phyloP scores from a whole-genome alignment of 2,888 invertebrate genomes.

The Sthenelais limicola region DNA sequence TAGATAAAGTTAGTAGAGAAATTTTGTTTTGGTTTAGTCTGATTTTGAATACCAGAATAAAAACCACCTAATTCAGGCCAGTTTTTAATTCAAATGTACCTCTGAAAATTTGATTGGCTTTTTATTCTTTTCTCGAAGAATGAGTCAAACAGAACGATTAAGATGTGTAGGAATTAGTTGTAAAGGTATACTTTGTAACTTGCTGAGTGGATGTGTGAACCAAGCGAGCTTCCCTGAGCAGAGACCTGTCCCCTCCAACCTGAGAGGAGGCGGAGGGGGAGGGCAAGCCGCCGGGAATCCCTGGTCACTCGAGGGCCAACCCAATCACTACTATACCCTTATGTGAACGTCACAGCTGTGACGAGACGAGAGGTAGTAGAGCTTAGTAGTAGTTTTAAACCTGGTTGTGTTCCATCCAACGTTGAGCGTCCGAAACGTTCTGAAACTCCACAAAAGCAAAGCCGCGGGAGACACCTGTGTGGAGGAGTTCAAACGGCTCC shows the following conservation, averaged over 20 bases:
- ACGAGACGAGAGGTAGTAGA: slow-evolving; percentile 41
- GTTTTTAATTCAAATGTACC: too few relatives aligned
- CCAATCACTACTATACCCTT: slow-evolving; percentile 38
- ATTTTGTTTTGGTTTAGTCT: too few relatives aligned
- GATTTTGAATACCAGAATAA: too few relatives aligned
- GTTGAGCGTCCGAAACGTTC: slow-evolving; percentile 87
- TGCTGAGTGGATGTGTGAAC: too few relatives aligned
- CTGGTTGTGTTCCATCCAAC: slow-evolving; percentile 94
- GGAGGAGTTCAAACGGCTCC: slow-evolving; percentile 45
- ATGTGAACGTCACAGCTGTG: slow-evolving; percentile 29
- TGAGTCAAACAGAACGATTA: too few relatives aligned
- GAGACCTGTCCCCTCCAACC: slow-evolving; percentile 17
- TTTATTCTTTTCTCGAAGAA: too few relatives aligned
- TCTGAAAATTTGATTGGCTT: too few relatives aligned
- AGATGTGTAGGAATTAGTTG: too few relatives aligned
- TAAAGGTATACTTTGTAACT: too few relatives aligned
- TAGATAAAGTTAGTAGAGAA: too few relatives aligned
- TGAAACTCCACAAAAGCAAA: slow-evolving; percentile 96
- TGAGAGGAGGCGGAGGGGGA: too few relatives aligned
- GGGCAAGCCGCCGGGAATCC: slow-evolving; percentile 2
- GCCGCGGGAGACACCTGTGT: slow-evolving; percentile 86
- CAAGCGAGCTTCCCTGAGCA: slow-evolving; percentile 20
- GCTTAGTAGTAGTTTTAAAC: slow-evolving; percentile 73
- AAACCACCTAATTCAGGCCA: too few relatives aligned
- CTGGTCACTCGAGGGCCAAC: not conserved